Evolutionary conservation across 2,888 invertebrate genomes (phyloP).

Genomic region (Thera obeliscata): DNA sequence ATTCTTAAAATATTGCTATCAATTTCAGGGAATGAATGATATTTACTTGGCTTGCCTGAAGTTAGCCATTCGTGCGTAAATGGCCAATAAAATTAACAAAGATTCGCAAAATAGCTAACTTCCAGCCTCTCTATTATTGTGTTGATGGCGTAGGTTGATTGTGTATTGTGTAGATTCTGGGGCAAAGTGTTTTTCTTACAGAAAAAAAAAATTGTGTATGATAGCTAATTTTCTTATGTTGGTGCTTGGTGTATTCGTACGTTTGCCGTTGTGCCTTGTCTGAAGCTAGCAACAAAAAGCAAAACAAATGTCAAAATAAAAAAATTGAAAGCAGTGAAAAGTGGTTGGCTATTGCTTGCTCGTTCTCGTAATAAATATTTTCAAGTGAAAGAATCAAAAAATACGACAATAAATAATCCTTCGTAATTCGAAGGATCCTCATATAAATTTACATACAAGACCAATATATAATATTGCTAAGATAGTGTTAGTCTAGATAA

Average conservation of each 20-base stretch:
- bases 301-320: slow-evolving; percentile 67
- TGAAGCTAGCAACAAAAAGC: slow-evolving; percentile 40
- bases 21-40: no score
- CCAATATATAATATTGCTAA: slow-evolving; percentile 59
- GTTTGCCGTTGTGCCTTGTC: not conserved
- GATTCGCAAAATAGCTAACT: no score
- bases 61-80: no score
- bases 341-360: slow-evolving; percentile 46
- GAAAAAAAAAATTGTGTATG: not conserved
- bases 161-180: no score
- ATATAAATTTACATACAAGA: slow-evolving; percentile 56
- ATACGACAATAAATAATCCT: slow-evolving; percentile 64
- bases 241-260: not conserved
- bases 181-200: no score
- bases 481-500: slow-evolving; percentile 55
- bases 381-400: slow-evolving; percentile 63
- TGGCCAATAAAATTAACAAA: no score
- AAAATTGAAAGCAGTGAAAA: slow-evolving; percentile 68
- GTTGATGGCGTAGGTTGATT: no score
- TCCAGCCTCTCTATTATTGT: no score
- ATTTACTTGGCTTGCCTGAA: no score
- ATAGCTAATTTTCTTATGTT: not conserved
- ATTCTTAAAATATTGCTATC: not conserved
- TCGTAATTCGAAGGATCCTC: slow-evolving; percentile 69
- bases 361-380: slow-evolving; percentile 61